Evolutionary conservation across 2,113 vertebrate genomes (phyloP).

Genomic region (Sphaerodactylus townsendi): DNA sequence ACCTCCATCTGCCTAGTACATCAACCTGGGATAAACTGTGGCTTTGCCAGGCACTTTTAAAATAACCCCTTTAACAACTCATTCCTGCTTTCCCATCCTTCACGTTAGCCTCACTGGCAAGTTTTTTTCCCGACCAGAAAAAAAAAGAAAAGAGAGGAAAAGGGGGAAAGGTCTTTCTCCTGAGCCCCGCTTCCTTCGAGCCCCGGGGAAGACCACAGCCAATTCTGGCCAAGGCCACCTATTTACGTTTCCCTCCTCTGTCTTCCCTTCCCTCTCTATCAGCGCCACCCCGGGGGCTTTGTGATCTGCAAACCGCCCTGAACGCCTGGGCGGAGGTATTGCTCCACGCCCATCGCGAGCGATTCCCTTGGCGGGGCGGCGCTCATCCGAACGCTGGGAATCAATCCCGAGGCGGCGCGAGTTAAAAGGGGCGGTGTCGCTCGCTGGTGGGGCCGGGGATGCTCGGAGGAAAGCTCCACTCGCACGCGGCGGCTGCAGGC

Average conservation of each 20-base stretch:
- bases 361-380: conserved; percentile 34
- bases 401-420: conserved; percentile 62
- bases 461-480: background rate
- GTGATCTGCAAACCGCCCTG: too few species aligned
- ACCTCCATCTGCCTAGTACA: background rate
- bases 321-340: conserved; percentile 37
- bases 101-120: conserved; percentile 23
- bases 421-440: conserved; percentile 29
- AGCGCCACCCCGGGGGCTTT: conserved; percentile 26
- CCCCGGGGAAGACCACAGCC: too few species aligned
- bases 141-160: too few species aligned
- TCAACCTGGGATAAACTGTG: background rate
- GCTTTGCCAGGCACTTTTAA: background rate
- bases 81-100: conserved; percentile 11
- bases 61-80: background rate
- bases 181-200: too few species aligned
- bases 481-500: too few species aligned
- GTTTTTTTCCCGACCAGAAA: conserved; percentile 18
- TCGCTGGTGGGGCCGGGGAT: conserved; percentile 48
- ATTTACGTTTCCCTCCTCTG: too few species aligned
- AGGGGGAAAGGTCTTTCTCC: too few species aligned
- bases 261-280: conserved; percentile 22
- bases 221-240: too few species aligned
- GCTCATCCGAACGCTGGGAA: conserved; percentile 56
- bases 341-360: conserved; percentile 61